These are phyloP conservation scores for Monopterus albus DNA, from an alignment of 2,113 vertebrate genomes.

Conservation along the genomic window DNA sequence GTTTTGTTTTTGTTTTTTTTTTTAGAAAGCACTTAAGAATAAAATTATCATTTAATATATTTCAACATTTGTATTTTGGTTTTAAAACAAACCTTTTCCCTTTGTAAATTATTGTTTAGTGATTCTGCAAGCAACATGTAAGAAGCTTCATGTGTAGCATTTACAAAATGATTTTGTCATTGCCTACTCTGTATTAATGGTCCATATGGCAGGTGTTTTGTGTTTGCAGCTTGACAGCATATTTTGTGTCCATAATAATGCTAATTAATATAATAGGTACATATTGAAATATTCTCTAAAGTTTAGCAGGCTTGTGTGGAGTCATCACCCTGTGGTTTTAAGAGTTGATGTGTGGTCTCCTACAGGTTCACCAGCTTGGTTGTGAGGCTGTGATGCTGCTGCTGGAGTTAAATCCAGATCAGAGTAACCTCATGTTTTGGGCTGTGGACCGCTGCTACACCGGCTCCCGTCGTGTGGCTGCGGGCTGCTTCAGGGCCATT, in stretches of 20 bases:
- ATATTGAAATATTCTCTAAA: not conserved
- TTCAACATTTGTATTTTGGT: no score
- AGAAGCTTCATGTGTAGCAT: not conserved
- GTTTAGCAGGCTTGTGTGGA: not conserved
- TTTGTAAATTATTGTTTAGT: no score
- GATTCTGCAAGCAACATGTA: no score
- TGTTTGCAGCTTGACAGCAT: no score
- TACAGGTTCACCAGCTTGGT: slow-evolving; percentile 95
- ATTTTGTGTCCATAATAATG: not conserved
- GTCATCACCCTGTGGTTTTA: not conserved
- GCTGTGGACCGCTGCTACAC: slow-evolving; percentile 98
- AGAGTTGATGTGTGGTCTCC: not conserved
- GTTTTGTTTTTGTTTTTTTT: no score
- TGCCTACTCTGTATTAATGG: not conserved
- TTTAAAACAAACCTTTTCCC: no score
- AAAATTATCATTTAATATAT: no score
- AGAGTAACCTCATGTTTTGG: slow-evolving; percentile 99
- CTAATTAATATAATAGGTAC: not conserved
- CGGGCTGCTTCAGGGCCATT: slow-evolving; percentile 97
- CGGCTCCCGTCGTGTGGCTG: slow-evolving; percentile 91
- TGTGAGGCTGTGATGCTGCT: slow-evolving; percentile 97
- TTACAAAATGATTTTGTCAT: no score
- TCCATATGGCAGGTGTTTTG: not conserved
- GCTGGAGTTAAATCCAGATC: slow-evolving; percentile 97
- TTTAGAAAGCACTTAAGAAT: no score